Base-by-base conservation (phyloP, 2,888 invertebrate genomes). In the Augochlorella aurata region DNA sequence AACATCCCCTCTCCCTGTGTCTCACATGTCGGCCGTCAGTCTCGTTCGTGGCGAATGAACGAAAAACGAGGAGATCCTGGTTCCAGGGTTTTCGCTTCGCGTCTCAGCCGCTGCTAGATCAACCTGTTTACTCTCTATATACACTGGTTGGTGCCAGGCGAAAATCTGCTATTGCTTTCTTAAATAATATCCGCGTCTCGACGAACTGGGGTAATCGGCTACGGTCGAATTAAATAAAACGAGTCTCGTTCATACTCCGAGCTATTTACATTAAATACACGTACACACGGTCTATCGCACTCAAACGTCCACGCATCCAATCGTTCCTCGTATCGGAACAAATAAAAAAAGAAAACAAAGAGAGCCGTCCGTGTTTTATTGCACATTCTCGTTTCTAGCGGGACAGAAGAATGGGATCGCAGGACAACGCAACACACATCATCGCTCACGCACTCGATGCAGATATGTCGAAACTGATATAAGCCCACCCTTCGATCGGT, bases 211-310 rank as follows among this genome's bases (percentile, higher is more conserved):
- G 90, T 81, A 63, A 79, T 84, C 71, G 71, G 78, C 88, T 86
- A 89, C 82, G 81, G 85, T 38, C 1, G 68, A 87, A 85, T 89
- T 88, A 89, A 89, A 89, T 90, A 89, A 90, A 90, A 80, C 75
- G 76, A 18, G 80, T 38, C 2, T 84, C 84, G 86, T 84, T 76
- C 88, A 87, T 84, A 88, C 88, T 83, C n/a, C 87, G 87, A 82
- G 76, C 88, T 92, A 92, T 92, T 91, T 92, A 92, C 92, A 92
- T 89, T 92, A 92, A 92, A 92, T 93, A 93, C 92, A 93, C 78
- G 65, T n/a, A 21, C 21, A 10, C 80, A 38, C 66, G n/a, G 49
- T 63, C 58, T 29, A 24, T 58, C 49, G 4, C 21, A 21, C 47
- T 0, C 5, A 7, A 12, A 5, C 21, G 4, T 12, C 0, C 47